These are phyloP conservation scores for Pygocentrus nattereri DNA, from an alignment of 2,797 vertebrate species.

Conservation along the genomic window DNA sequence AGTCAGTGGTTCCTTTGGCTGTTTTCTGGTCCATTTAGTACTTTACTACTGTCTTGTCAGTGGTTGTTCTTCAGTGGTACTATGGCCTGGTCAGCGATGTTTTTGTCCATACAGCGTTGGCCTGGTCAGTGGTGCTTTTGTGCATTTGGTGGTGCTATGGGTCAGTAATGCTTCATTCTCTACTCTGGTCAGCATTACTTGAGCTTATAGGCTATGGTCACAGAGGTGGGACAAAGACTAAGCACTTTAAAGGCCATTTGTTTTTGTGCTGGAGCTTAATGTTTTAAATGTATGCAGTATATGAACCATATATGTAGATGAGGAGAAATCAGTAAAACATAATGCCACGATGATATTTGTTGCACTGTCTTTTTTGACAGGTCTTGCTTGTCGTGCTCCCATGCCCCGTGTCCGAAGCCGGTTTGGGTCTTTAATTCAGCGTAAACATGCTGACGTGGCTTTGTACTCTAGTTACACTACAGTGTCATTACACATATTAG, in stretches of 20 bases:
- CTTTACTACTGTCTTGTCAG: not conserved
- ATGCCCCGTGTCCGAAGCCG: not conserved
- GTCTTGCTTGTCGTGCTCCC: not conserved
- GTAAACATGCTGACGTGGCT: slow-evolving; percentile 35
- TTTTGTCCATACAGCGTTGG: not conserved
- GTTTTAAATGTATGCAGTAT: too few relatives aligned
- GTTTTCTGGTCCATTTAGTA: not conserved
- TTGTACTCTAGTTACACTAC: slow-evolving; percentile 24
- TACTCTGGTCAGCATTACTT: not conserved
- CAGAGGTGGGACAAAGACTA: not conserved
- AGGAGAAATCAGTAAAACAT: too few relatives aligned
- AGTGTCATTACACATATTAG: slow-evolving; percentile 43
- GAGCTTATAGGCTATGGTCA: not conserved
- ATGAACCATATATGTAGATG: too few relatives aligned
- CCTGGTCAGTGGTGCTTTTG: not conserved
- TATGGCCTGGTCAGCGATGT: not conserved
- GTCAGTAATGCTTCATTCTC: too few relatives aligned
- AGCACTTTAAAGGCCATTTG: not conserved
- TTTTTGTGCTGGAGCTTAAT: too few relatives aligned
- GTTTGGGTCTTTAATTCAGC: slow-evolving; percentile 7
- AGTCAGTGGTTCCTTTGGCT: not conserved
- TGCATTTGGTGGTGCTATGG: not conserved
- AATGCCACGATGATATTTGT: not conserved
- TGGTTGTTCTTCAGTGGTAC: not conserved
- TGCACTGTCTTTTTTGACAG: not conserved